Evolutionary conservation across 2,888 invertebrate species (phyloP).

Genomic region (Hedychridium roseum): DNA sequence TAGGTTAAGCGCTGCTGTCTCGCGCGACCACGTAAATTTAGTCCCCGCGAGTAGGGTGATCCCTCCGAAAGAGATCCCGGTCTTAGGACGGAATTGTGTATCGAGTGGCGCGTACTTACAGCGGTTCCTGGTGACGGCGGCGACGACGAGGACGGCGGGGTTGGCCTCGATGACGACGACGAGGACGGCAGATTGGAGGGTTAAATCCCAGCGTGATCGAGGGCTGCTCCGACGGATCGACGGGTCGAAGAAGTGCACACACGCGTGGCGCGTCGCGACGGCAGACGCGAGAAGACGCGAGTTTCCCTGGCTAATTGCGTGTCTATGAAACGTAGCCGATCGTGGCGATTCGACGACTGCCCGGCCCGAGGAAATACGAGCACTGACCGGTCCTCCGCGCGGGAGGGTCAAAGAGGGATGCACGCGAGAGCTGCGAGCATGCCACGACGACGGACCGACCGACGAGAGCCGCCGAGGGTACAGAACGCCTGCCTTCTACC

Average conservation of each 20-base stretch:
- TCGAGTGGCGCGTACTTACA: conserved; percentile 3
- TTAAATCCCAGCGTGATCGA: conserved; percentile 29
- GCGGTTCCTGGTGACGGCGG: background rate
- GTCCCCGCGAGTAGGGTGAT: conserved; percentile 2
- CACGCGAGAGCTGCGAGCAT: conserved; percentile 5
- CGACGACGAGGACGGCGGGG: conserved; percentile 21
- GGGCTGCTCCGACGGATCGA: conserved; percentile 22
- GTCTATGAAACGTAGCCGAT: too few species aligned
- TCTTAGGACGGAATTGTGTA: too few species aligned
- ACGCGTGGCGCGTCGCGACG: too few species aligned
- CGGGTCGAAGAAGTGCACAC: conserved; percentile 23
- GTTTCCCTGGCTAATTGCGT: too few species aligned
- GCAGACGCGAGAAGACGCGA: too few species aligned
- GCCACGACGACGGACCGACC: conserved; percentile 19
- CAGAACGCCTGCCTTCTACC: conserved; percentile 30
- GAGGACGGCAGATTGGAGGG: conserved; percentile 27
- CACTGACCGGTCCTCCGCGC: too few species aligned
- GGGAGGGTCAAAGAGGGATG: too few species aligned
- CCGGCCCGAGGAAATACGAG: too few species aligned
- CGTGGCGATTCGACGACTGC: too few species aligned
- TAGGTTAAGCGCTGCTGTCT: conserved; percentile 29
- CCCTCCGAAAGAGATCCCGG: too few species aligned
- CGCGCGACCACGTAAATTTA: background rate
- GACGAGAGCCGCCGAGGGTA: conserved; percentile 24
- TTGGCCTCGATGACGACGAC: conserved; percentile 23